Evolutionary conservation across 2,888 invertebrate species (phyloP).

Genomic region (Trypoxylon attenuatum): DNA sequence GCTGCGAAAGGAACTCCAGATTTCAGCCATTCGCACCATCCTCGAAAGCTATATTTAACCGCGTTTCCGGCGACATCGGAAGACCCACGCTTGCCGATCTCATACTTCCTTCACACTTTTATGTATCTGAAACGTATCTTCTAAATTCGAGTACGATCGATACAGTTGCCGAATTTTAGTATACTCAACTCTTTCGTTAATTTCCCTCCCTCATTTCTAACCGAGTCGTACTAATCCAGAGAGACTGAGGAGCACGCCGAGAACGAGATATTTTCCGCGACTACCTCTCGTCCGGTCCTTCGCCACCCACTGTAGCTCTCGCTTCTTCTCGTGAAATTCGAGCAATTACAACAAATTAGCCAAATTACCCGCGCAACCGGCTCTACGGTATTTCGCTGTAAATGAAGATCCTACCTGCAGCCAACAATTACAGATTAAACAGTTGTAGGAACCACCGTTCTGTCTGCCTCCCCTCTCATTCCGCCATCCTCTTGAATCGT

Average conservation of each 20-base stretch:
- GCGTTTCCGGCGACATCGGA: neutral
- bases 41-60: slow-evolving; percentile 21
- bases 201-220: slow-evolving; percentile 4
- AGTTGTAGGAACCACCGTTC: slow-evolving; percentile 4
- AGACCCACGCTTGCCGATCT: no score
- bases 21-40: slow-evolving; percentile 4
- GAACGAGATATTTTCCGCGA: slow-evolving; percentile 34
- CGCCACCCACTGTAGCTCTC: neutral
- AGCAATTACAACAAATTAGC: slow-evolving; percentile 54
- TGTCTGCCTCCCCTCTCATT: no score
- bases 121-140: no score
- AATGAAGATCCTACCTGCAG: slow-evolving; percentile 28
- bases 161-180: no score
- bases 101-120: no score
- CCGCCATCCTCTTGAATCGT: no score
- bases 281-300: slow-evolving; percentile 3
- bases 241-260: no score
- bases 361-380: slow-evolving; percentile 44
- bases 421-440: slow-evolving; percentile 39
- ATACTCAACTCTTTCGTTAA: slow-evolving; percentile 17
- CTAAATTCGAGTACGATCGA: no score
- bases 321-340: slow-evolving; percentile 26
- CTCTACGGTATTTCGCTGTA: slow-evolving; percentile 30
- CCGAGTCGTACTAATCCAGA: slow-evolving; percentile 22
- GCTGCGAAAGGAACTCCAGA: slow-evolving; percentile 3